These are phyloP conservation scores for Ariolimax columbianus DNA, from an alignment of 2,888 invertebrate species.

Conservation along the genomic window DNA sequence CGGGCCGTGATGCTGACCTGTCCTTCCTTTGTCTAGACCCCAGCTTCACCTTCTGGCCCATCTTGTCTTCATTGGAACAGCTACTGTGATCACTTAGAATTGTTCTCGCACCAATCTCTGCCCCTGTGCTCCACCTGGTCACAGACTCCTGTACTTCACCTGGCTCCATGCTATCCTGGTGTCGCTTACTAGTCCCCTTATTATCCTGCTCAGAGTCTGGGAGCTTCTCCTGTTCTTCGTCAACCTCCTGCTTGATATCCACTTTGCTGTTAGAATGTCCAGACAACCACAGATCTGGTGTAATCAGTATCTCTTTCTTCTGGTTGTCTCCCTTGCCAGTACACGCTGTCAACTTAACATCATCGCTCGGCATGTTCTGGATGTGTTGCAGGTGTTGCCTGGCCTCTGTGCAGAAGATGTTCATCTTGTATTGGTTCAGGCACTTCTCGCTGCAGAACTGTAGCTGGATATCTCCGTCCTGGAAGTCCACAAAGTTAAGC, in stretches of 20 bases:
- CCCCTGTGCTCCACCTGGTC: neutral
- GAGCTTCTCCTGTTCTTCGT: neutral
- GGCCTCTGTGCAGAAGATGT: conserved; percentile 95
- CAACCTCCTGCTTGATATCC: conserved; percentile 30
- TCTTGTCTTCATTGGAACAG: conserved; percentile 29
- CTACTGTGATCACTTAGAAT: conserved; percentile 37
- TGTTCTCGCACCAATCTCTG: neutral
- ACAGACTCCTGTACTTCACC: conserved; percentile 33
- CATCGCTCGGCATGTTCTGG: conserved; percentile 69
- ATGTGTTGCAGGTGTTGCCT: conserved; percentile 91
- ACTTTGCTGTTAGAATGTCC: conserved; percentile 16
- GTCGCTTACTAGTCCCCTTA: neutral
- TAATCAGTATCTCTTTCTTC: conserved; percentile 83
- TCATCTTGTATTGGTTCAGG: conserved; percentile 97
- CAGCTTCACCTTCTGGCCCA: neutral
- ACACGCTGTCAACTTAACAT: conserved; percentile 50
- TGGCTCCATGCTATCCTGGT: neutral
- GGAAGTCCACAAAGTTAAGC: conserved; percentile 93
- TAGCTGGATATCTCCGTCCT: conserved; percentile 92
- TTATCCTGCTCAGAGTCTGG: conserved; percentile 32
- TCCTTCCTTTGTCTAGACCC: neutral
- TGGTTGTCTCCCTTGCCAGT: conserved; percentile 54
- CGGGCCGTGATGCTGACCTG: neutral
- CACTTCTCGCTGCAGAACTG: conserved; percentile 95
- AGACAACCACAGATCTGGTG: conserved; percentile 91